phyloP scores from a whole-genome alignment of 92 coral and sea anemone genomes.

The Hydrozoanthus gracilis region DNA sequence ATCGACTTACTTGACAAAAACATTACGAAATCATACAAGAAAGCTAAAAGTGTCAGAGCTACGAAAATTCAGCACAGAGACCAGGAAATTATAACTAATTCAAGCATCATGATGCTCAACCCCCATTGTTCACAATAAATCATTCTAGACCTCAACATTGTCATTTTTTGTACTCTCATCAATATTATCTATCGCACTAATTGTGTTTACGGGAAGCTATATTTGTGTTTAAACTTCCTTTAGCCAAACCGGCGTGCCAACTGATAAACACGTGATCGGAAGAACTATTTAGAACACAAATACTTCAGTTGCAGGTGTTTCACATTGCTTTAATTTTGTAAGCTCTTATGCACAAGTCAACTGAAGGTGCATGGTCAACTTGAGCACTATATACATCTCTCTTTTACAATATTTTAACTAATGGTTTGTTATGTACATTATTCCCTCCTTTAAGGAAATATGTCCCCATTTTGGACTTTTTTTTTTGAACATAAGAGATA shows the following conservation, averaged over 20 bases:
- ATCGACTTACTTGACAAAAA: neutral
- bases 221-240: neutral
- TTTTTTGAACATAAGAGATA: neutral
- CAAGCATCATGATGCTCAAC: neutral
- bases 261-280: neutral
- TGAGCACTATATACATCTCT: constrained; percentile 7
- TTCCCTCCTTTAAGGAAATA: neutral
- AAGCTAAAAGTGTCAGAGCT: neutral
- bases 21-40: neutral
- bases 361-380: constrained; percentile 4
- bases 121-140: neutral
- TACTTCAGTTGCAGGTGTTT: neutral
- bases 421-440: constrained; percentile 6
- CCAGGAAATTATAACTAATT: neutral
- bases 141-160: neutral
- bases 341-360: constrained; percentile 5
- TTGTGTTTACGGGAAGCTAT: too few species aligned
- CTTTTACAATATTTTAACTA: constrained; percentile 1
- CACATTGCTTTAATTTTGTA: neutral
- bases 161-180: neutral
- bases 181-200: neutral
- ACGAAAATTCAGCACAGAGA: neutral
- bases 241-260: constrained; percentile 2
- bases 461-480: constrained; percentile 5
- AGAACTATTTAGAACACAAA: neutral